phyloP scores from a whole-genome alignment of 2,797 vertebrate species.

The Alca torda region DNA sequence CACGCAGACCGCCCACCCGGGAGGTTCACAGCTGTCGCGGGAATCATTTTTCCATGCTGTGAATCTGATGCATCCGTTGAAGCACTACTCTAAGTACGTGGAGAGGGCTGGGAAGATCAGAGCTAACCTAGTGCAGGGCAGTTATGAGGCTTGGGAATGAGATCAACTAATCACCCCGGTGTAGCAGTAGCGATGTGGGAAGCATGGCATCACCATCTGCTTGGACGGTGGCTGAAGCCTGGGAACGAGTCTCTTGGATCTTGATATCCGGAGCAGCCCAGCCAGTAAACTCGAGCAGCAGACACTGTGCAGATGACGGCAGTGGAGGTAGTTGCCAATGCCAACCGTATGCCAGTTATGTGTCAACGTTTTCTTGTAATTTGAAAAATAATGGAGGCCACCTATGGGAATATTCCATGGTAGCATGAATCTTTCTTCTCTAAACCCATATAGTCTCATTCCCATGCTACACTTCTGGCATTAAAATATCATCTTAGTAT shows the following conservation, averaged over 20 bases:
- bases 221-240: not conserved
- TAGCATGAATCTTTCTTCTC: not conserved
- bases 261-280: not conserved
- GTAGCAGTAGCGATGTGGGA: fast-evolving
- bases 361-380: not conserved
- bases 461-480: not conserved
- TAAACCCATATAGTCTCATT: not conserved
- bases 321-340: not conserved
- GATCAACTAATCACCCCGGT: fast-evolving
- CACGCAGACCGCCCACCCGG: not conserved
- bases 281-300: not conserved
- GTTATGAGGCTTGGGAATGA: not conserved
- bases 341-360: not conserved
- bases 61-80: not conserved
- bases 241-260: not conserved
- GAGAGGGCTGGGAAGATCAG: not conserved
- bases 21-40: not conserved
- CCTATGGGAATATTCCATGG: not conserved
- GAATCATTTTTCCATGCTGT: not conserved
- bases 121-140: not conserved
- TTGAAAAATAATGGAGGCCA: not conserved
- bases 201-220: not conserved
- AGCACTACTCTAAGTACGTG: not conserved
- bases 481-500: not conserved
- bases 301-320: not conserved